Conservation (phyloP, 2,888 invertebrate genomes). For the Acanthosepion lycidas region DNA sequence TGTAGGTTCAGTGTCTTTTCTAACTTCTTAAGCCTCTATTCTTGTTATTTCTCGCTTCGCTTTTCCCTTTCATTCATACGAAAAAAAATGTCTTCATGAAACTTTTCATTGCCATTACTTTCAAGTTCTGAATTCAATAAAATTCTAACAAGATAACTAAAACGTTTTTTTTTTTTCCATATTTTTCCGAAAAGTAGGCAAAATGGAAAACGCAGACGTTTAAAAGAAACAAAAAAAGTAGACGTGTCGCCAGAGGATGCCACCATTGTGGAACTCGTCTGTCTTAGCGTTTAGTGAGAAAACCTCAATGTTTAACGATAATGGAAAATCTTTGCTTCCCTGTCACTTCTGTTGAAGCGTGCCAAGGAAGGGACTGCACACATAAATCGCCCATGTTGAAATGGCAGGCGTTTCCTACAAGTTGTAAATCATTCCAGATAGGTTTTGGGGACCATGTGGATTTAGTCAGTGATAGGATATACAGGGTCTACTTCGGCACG, state of each 20-base stretch:
- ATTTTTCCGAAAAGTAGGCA: not conserved
- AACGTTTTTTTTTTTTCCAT: not conserved
- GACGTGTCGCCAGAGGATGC: not conserved
- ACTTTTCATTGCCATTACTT: not conserved
- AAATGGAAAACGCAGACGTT: constrained; percentile 4
- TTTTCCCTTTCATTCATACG: too few relatives aligned
- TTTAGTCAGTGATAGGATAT: not conserved
- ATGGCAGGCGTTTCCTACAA: not conserved
- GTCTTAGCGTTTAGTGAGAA: not conserved
- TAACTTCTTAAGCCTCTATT: too few relatives aligned
- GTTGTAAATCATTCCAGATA: not conserved
- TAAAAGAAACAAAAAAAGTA: not conserved
- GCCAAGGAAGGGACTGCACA: not conserved
- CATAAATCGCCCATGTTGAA: not conserved
- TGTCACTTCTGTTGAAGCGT: constrained; percentile 22
- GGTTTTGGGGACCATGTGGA: not conserved
- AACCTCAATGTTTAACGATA: not conserved
- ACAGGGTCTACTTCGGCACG: not conserved
- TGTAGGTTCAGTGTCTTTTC: too few relatives aligned
- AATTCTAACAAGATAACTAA: not conserved
- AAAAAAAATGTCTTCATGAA: too few relatives aligned
- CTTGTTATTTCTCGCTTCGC: too few relatives aligned
- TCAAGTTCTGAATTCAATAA: not conserved
- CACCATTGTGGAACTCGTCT: not conserved
- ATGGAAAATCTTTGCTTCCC: not conserved